Evolutionary conservation across 2,888 invertebrate species (phyloP).

Genomic region (Temnothorax rugatulus): DNA sequence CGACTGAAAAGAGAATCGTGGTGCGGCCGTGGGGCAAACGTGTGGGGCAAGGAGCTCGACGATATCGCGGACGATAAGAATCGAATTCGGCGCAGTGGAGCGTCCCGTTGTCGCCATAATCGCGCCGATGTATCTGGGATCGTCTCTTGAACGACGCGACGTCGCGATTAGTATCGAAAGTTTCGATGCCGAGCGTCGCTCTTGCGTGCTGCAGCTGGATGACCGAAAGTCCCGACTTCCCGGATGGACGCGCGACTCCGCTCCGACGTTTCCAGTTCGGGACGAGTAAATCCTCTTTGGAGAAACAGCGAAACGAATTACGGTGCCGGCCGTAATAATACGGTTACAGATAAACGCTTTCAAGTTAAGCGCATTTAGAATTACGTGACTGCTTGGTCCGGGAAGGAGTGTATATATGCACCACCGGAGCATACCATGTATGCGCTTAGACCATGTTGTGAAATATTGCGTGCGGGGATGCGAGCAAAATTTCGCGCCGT

Average conservation of each 20-base stretch:
- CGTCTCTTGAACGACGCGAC: conserved; percentile 50
- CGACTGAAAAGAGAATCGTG: conserved; percentile 51
- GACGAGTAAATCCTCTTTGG: conserved; percentile 74
- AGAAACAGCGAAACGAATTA: conserved; percentile 73
- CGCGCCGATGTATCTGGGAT: conserved; percentile 48
- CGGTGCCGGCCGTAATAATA: conserved; percentile 70
- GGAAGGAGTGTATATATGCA: background rate
- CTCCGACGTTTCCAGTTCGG: conserved; percentile 59
- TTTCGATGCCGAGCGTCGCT: conserved; percentile 59
- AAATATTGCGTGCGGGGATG: conserved; percentile 45
- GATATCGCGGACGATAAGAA: conserved; percentile 65
- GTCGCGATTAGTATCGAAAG: conserved; percentile 73
- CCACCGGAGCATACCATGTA: background rate
- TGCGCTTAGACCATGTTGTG: conserved; percentile 21
- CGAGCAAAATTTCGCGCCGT: conserved; percentile 49
- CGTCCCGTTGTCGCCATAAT: conserved; percentile 67
- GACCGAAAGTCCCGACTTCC: conserved; percentile 13
- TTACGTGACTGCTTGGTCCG: conserved; percentile 63
- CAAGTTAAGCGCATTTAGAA: conserved; percentile 75
- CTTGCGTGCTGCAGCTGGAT: conserved; percentile 37
- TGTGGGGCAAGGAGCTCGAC: background rate
- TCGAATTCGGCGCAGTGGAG: conserved; percentile 57
- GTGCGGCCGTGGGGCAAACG: background rate
- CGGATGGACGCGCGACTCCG: conserved; percentile 45
- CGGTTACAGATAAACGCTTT: conserved; percentile 76